phyloP scores from a whole-genome alignment of 2,888 invertebrate species.

The Eurytoma adleriae region DNA sequence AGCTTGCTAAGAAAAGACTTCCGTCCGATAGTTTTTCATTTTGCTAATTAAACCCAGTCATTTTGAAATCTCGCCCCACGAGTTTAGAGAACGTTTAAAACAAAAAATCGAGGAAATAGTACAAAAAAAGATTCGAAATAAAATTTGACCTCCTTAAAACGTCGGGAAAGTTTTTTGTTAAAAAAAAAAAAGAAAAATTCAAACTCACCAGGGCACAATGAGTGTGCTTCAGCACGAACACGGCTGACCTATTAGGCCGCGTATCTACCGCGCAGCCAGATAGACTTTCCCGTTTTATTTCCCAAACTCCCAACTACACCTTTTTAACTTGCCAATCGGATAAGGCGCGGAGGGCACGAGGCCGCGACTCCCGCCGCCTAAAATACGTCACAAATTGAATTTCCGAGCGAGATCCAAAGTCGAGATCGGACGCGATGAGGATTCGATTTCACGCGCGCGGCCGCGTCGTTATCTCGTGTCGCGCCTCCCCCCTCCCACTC shows the following conservation, averaged over 20 bases:
- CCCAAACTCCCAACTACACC: conserved; percentile 1
- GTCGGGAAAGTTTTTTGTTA: neutral
- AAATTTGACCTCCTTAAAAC: conserved; percentile 5
- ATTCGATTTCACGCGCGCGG: neutral
- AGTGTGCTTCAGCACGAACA: neutral
- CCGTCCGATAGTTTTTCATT: no score
- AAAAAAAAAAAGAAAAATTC: neutral
- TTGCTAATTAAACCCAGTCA: no score
- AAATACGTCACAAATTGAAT: no score
- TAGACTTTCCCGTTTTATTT: neutral
- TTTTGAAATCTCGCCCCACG: no score
- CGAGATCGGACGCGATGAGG: neutral
- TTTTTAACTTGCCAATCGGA: neutral
- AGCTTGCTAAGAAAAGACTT: neutral
- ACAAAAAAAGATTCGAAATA: neutral
- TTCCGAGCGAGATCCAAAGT: no score
- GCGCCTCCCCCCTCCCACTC: neutral
- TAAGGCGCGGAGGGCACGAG: neutral
- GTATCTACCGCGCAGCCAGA: conserved; percentile 9
- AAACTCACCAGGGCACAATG: conserved; percentile 15
- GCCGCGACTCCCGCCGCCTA: no score
- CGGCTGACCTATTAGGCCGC: conserved; percentile 15
- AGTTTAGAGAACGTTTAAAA: neutral
- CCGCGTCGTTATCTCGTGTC: neutral
- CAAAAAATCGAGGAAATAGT: neutral